These are phyloP conservation scores for Xiphophorus maculatus DNA, from an alignment of 2,113 vertebrate species.

Conservation along the genomic window DNA sequence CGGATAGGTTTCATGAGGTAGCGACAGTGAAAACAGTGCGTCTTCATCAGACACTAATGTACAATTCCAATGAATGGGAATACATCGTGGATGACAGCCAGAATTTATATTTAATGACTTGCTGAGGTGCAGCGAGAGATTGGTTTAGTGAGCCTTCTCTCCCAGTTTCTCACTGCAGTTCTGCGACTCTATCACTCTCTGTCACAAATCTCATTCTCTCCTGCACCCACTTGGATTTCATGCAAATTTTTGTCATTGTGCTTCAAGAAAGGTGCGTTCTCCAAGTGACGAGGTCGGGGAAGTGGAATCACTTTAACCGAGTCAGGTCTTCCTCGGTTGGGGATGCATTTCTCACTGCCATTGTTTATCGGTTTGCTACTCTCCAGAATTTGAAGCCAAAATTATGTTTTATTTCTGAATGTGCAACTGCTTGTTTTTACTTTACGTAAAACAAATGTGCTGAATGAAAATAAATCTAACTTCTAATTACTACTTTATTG, in stretches of 20 bases:
- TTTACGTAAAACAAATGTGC: not conserved
- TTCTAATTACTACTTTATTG: not conserved
- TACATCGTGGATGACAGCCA: not conserved
- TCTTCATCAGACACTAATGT: constrained; percentile 12
- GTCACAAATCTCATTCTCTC: constrained; percentile 44
- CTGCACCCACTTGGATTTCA: constrained; percentile 53
- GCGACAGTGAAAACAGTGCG: constrained; percentile 8
- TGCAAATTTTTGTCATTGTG: constrained; percentile 55
- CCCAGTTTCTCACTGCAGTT: constrained; percentile 8
- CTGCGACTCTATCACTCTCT: constrained; percentile 35
- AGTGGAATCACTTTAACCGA: constrained; percentile 54
- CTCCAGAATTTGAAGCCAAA: constrained; percentile 19
- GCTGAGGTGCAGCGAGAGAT: constrained; percentile 23
- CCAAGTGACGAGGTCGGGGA: constrained; percentile 44
- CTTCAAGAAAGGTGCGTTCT: constrained; percentile 52
- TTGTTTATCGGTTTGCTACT: constrained; percentile 45
- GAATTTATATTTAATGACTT: constrained; percentile 11
- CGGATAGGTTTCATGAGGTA: constrained; percentile 5
- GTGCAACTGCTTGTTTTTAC: constrained; percentile 10
- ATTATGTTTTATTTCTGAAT: not conserved
- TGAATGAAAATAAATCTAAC: too few relatives aligned
- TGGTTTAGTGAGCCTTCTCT: not conserved
- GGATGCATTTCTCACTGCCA: constrained; percentile 47
- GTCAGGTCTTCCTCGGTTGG: constrained; percentile 44
- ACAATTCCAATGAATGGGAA: constrained; percentile 27